Evolutionary conservation across 1,140 invertebrate species (phyloP).

Genomic region (Psilanteris sp.): DNA sequence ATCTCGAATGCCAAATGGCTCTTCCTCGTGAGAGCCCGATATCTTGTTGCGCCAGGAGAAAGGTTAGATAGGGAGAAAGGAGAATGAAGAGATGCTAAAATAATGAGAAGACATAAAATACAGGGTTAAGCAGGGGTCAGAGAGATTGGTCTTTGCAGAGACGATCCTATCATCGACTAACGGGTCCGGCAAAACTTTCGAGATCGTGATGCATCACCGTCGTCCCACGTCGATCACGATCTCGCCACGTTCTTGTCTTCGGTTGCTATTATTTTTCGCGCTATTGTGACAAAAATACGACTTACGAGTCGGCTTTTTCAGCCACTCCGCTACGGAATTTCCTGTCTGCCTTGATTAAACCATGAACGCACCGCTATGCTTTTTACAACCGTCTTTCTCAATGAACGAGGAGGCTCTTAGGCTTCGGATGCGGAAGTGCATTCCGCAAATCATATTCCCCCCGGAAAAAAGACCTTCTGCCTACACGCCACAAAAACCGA

Average conservation of each 20-base stretch:
- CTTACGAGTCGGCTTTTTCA: slow-evolving; percentile 61
- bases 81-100: slow-evolving; percentile 67
- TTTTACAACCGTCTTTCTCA: slow-evolving; percentile 18
- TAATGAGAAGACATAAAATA: slow-evolving; percentile 68
- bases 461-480: not conserved
- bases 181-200: slow-evolving; percentile 72
- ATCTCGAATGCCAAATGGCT: slow-evolving; percentile 66
- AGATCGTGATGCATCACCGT: slow-evolving; percentile 71
- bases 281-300: slow-evolving; percentile 62
- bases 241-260: slow-evolving; percentile 60
- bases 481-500: not conserved
- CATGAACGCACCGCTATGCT: slow-evolving; percentile 54
- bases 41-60: slow-evolving; percentile 56
- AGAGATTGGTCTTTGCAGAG: slow-evolving; percentile 66
- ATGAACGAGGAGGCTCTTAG: not conserved
- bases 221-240: slow-evolving; percentile 71
- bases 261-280: slow-evolving; percentile 65
- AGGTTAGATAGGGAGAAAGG: slow-evolving; percentile 58
- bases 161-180: slow-evolving; percentile 76
- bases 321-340: slow-evolving; percentile 49
- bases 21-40: slow-evolving; percentile 61
- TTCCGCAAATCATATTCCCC: slow-evolving; percentile 28
- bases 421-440: slow-evolving; percentile 26
- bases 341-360: slow-evolving; percentile 67
- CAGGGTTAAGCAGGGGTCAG: slow-evolving; percentile 64